phyloP scores from a whole-genome alignment of 1,140 invertebrate genomes.

The Leguminivora glycinivorella region DNA sequence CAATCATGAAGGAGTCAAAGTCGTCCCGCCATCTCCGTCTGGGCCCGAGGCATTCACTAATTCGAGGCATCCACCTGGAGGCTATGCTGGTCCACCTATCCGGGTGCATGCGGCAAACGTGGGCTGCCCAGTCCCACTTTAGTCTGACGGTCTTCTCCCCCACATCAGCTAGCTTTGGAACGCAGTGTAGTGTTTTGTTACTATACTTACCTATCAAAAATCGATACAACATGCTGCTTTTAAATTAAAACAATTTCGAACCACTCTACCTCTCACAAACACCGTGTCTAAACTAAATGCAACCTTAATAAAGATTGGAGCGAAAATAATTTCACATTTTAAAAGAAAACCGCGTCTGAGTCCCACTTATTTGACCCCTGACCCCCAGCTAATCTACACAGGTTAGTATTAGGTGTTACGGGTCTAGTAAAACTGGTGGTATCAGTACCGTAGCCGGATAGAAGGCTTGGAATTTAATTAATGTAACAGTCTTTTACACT shows the following conservation, averaged over 20 bases:
- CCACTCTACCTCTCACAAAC: background rate
- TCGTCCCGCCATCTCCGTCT: too few species aligned
- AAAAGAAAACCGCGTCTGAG: constrained; percentile 34
- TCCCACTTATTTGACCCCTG: constrained; percentile 32
- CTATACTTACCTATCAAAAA: too few species aligned
- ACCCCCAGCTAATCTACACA: constrained; percentile 28
- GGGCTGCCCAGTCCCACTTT: too few species aligned
- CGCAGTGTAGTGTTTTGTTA: too few species aligned
- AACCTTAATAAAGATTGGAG: constrained; percentile 37
- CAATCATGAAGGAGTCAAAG: too few species aligned
- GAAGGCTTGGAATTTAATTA: constrained; percentile 45
- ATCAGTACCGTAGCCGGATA: constrained; percentile 37
- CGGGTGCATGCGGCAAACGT: too few species aligned
- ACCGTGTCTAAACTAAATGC: constrained; percentile 13
- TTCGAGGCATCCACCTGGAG: too few species aligned
- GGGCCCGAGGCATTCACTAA: too few species aligned
- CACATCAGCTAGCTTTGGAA: too few species aligned
- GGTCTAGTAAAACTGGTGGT: constrained; percentile 36
- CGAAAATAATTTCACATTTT: constrained; percentile 46
- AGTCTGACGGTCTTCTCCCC: too few species aligned
- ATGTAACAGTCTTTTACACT: constrained; percentile 44
- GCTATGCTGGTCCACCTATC: too few species aligned
- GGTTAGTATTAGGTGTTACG: constrained; percentile 22
- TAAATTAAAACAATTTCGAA: background rate
- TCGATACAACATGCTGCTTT: background rate